Evolutionary conservation across 2,888 invertebrate species (phyloP), one percentile per base, ranked within the genome.

Genomic region (Luperina testacea): DNA sequence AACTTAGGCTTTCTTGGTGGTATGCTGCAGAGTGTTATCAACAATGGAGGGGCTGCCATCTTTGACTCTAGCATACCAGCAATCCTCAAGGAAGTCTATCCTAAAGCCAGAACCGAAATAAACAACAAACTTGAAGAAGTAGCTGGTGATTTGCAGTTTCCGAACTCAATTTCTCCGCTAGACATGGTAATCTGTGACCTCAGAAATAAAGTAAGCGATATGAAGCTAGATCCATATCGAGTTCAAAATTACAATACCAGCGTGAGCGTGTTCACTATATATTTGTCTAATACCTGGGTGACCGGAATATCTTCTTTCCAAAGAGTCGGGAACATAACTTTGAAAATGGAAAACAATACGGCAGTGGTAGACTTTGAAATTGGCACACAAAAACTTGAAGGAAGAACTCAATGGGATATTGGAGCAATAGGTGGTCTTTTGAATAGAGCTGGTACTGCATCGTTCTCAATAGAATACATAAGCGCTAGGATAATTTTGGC

Each of bases 51-150:
- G 0, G 97, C 97, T 32, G 97, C 98, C 84, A 97, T 99, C 17
- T 99, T 99, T 90, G 98, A 98, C 92, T 98, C 98, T 15, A 98
- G 99, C 89, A 98, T 99, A 92, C 99, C 99, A 0, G 98, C 98
- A 85, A 98, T 99, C 85, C 95, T 99, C 59, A 97, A 97, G 83
- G 98, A 98, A 94, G 98, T 98, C 0, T 98, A 98, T 90, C 97
- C 97, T 1, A 98, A 98, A 91, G 96, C 98, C 1, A 97, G 98
- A 87, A 97, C 96, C 1, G 98, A 98, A 92, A 97, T 99, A 2
- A 98, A 99, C 92, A 97, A 97, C 7, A 97, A 98, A 92, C 97
- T 99, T 59, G 97, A 97, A 51, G 97, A 98, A 87, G 92, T 98
- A 27, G 97, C 98, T 17, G 97, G 97, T 0, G 97, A 97, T 78